Conservation (phyloP, 2,888 invertebrate genomes). For the Xanthorhoe spadicearia region DNA sequence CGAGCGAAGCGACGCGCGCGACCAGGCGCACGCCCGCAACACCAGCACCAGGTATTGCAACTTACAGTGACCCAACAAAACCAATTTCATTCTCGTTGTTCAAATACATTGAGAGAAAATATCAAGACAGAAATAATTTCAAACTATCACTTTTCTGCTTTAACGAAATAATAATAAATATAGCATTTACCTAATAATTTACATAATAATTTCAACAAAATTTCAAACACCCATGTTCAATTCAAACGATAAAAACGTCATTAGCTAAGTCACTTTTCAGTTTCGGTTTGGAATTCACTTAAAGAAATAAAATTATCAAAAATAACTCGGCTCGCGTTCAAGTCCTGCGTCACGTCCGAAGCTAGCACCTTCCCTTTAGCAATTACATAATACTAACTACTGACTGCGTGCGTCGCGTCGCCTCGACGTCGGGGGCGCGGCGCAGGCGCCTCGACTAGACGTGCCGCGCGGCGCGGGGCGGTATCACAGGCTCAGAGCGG, state of each 20-base stretch:
- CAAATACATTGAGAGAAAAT: slow-evolving; percentile 71
- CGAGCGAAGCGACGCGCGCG: slow-evolving; percentile 2
- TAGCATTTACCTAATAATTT: slow-evolving; percentile 82
- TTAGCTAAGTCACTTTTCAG: slow-evolving; percentile 79
- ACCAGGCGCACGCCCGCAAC: slow-evolving; percentile 51
- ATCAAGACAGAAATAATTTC: slow-evolving; percentile 84
- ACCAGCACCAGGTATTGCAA: slow-evolving; percentile 49
- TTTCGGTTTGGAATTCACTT: slow-evolving; percentile 81
- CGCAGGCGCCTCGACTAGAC: slow-evolving; percentile 65
- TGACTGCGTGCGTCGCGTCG: slow-evolving; percentile 75
- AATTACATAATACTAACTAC: slow-evolving; percentile 83
- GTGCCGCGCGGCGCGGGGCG: slow-evolving; percentile 57
- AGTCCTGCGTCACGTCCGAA: slow-evolving; percentile 84
- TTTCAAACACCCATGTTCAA: slow-evolving; percentile 79
- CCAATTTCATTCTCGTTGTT: slow-evolving; percentile 69
- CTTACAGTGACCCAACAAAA: slow-evolving; percentile 66
- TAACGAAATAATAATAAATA: slow-evolving; percentile 83
- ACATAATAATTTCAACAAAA: slow-evolving; percentile 85
- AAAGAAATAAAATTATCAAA: slow-evolving; percentile 84
- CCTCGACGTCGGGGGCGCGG: slow-evolving; percentile 54
- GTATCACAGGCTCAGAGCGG: slow-evolving; percentile 80
- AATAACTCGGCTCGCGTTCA: slow-evolving; percentile 83
- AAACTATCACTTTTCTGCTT: slow-evolving; percentile 76
- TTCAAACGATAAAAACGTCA: slow-evolving; percentile 77
- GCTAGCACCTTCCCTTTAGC: slow-evolving; percentile 84